Evolutionary conservation across 2,888 invertebrate genomes (phyloP).

Genomic region (Panopea generosa): DNA sequence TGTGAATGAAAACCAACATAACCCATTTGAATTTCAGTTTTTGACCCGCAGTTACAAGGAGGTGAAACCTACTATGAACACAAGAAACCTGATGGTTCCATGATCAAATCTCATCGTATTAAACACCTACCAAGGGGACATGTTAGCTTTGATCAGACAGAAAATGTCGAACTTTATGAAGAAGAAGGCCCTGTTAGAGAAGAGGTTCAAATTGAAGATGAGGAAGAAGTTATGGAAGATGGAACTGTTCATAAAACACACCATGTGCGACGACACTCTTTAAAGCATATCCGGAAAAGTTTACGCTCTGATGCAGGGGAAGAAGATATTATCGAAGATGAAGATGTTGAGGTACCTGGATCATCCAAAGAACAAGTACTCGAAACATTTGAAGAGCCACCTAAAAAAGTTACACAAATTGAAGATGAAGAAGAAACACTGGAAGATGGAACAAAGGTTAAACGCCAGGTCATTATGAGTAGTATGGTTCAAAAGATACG

Average conservation of each 20-base stretch:
- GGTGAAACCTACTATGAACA: slow-evolving; percentile 70
- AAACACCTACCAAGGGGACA: slow-evolving; percentile 64
- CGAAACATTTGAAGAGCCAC: slow-evolving; percentile 73
- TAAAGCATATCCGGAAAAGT: slow-evolving; percentile 69
- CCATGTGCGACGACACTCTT: slow-evolving; percentile 68
- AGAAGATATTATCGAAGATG: slow-evolving; percentile 70
- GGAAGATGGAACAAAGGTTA: slow-evolving; percentile 79
- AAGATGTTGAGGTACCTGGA: slow-evolving; percentile 68
- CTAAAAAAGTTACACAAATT: slow-evolving; percentile 66
- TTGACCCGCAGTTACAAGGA: slow-evolving; percentile 67
- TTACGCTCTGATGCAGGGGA: slow-evolving; percentile 69
- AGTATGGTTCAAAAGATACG: slow-evolving; percentile 78
- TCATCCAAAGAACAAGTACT: slow-evolving; percentile 45
- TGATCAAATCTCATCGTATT: slow-evolving; percentile 70
- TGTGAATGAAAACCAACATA: slow-evolving; percentile 18
- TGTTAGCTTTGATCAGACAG: slow-evolving; percentile 72
- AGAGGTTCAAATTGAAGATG: slow-evolving; percentile 70
- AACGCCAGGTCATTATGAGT: slow-evolving; percentile 75
- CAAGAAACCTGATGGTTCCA: slow-evolving; percentile 77
- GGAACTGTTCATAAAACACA: slow-evolving; percentile 77
- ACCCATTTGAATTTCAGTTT: slow-evolving; percentile 75
- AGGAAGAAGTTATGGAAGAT: slow-evolving; percentile 77
- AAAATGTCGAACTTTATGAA: slow-evolving; percentile 68
- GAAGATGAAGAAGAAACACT: slow-evolving; percentile 76
- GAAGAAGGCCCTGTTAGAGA: slow-evolving; percentile 70